Percentiles rank a stretch among this genome's conserved stretches.
Evolutionary conservation across 2,888 invertebrate genomes (phyloP).

Genomic region (Sminthurinus aureus): DNA sequence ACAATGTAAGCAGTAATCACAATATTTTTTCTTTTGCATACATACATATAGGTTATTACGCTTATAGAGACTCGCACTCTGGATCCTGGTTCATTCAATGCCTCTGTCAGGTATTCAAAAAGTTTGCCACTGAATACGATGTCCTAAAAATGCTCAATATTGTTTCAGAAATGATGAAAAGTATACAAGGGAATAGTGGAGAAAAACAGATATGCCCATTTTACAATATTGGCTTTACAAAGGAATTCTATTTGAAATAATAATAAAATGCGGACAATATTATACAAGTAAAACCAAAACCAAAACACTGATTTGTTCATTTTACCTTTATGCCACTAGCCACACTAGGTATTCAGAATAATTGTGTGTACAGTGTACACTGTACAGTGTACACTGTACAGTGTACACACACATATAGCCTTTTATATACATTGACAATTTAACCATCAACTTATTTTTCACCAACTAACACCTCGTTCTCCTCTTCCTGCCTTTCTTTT

Average conservation of each 20-base stretch:
- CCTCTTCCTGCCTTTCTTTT: too few relatives aligned
- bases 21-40: too few relatives aligned
- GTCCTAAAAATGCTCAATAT: slow-evolving; percentile 38
- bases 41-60: slow-evolving; percentile 58
- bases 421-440: too few relatives aligned
- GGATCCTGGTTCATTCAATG: slow-evolving; percentile 79
- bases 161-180: slow-evolving; percentile 42
- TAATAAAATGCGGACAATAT: too few relatives aligned
- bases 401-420: too few relatives aligned
- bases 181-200: background rate
- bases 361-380: too few relatives aligned
- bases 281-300: background rate
- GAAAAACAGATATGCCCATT: slow-evolving; percentile 48
- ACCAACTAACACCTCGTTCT: too few relatives aligned
- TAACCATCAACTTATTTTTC: too few relatives aligned
- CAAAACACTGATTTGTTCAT: background rate
- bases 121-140: slow-evolving; percentile 63
- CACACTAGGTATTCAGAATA: too few relatives aligned
- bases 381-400: too few relatives aligned
- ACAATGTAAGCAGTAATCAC: too few relatives aligned
- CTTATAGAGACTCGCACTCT: slow-evolving; percentile 68
- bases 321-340: too few relatives aligned
- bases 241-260: slow-evolving; percentile 41
- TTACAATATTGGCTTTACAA: slow-evolving; percentile 47
- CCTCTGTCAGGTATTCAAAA: slow-evolving; percentile 72